phyloP scores from a whole-genome alignment of 2,888 invertebrate species.

The Caenorhabditis angaria region DNA sequence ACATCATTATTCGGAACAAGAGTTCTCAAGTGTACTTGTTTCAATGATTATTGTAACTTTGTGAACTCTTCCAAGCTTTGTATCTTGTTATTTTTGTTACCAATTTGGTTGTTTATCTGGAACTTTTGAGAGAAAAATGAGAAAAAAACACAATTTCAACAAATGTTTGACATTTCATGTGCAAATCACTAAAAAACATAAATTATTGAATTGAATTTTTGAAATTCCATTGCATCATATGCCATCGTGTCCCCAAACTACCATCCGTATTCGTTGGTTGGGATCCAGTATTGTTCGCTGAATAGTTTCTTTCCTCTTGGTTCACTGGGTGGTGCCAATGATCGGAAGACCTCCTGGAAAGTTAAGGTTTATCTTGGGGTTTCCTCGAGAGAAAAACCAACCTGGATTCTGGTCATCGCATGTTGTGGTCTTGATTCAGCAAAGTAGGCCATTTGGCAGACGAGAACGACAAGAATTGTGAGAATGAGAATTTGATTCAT shows the following conservation, averaged over 20 bases:
- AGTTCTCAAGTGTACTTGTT: constrained; percentile 65
- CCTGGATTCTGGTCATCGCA: constrained; percentile 48
- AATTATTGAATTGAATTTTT: background rate
- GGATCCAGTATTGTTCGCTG: constrained; percentile 17
- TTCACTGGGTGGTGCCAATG: constrained; percentile 34
- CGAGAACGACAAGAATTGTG: constrained; percentile 19
- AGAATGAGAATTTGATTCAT: background rate
- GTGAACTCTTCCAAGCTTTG: background rate
- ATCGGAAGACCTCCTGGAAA: constrained; percentile 45
- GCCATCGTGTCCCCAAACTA: background rate
- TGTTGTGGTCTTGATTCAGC: constrained; percentile 7
- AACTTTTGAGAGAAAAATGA: background rate
- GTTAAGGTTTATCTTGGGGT: too few species aligned
- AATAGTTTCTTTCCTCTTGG: constrained; percentile 37
- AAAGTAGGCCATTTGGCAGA: constrained; percentile 8
- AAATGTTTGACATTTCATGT: constrained; percentile 4
- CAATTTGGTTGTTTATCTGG: constrained; percentile 14
- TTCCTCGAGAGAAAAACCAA: constrained; percentile 5
- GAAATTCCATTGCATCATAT: background rate
- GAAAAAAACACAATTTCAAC: background rate
- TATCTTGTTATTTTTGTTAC: constrained; percentile 11
- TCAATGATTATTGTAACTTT: constrained; percentile 66
- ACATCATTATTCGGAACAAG: constrained; percentile 61
- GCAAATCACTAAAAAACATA: background rate
- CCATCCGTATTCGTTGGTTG: constrained; percentile 11